Evolutionary conservation across 64 coral and sea anemone species (phyloP).

Genomic region (Anthopleura sola): DNA sequence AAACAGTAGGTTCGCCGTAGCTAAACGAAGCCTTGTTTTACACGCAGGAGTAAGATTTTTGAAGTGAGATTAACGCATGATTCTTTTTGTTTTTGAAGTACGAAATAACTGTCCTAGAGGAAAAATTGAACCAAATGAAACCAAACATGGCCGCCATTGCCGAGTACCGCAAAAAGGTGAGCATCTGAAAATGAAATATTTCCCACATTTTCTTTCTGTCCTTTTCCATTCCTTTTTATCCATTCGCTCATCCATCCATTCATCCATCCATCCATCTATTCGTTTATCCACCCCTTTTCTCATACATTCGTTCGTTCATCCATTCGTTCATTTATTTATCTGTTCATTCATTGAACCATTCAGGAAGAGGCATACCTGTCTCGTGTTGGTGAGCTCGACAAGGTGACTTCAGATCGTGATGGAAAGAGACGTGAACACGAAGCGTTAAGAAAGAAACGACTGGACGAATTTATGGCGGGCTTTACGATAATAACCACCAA

Average conservation of each 20-base stretch:
- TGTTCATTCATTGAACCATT: neutral
- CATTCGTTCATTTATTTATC: neutral
- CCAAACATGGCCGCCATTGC: slow-evolving; percentile 99
- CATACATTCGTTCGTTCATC: neutral
- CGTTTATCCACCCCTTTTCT: neutral
- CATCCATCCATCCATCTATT: neutral
- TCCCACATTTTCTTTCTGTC: neutral
- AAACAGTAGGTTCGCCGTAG: too few species aligned
- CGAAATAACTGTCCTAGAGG: slow-evolving; percentile 77
- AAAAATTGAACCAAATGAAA: slow-evolving; percentile 85
- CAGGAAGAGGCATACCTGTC: slow-evolving; percentile 94
- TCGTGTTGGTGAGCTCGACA: slow-evolving; percentile 85
- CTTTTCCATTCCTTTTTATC: neutral
- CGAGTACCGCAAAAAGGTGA: slow-evolving; percentile 98
- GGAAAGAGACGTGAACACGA: slow-evolving; percentile 83
- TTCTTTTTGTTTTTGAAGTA: slow-evolving; percentile 41
- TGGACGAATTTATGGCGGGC: slow-evolving; percentile 95
- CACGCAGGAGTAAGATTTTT: neutral
- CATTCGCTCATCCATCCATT: neutral
- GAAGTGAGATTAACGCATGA: neutral
- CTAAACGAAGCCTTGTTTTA: too few species aligned
- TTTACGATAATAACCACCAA: slow-evolving; percentile 94
- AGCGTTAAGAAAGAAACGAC: slow-evolving; percentile 66
- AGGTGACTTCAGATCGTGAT: slow-evolving; percentile 83
- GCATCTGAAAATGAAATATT: neutral